Percentiles rank a stretch among this genome's conserved stretches.
These are phyloP conservation scores for Threskiornis aethiopicus DNA, from an alignment of 2,797 vertebrate genomes.

Conservation along the genomic window DNA sequence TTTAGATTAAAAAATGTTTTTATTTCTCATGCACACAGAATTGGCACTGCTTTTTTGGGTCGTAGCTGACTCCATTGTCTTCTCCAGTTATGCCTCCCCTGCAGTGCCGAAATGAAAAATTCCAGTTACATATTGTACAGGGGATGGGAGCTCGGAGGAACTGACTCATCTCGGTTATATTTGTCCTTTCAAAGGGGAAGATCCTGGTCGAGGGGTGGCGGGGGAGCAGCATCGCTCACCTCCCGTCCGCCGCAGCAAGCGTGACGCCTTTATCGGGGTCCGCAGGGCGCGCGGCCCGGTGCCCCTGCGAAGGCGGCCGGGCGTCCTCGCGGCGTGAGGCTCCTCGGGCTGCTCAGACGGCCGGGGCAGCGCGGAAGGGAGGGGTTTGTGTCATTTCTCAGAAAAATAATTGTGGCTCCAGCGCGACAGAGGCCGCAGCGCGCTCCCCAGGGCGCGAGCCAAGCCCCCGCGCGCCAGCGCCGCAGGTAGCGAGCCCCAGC, in stretches of 20 bases:
- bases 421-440: accelerated
- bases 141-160: constrained; percentile 23
- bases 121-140: neutral
- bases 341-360: neutral
- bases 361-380: neutral
- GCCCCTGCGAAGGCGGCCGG: neutral
- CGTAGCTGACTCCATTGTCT: constrained; percentile 51
- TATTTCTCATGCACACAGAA: neutral
- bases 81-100: constrained; percentile 21
- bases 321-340: accelerated
- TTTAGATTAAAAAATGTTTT: constrained; percentile 38
- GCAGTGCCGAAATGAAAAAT: neutral
- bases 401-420: neutral
- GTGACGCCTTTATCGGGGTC: neutral
- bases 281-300: accelerated
- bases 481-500: neutral
- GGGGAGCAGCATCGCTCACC: neutral
- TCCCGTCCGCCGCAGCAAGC: neutral
- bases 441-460: accelerated
- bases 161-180: constrained; percentile 29
- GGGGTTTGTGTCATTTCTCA: neutral
- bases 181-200: neutral
- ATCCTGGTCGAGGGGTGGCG: neutral
- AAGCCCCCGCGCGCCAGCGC: neutral
- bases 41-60: constrained; percentile 6